Conservation (phyloP, 2,113 vertebrate genomes). For the Cnemophilus loriae region DNA sequence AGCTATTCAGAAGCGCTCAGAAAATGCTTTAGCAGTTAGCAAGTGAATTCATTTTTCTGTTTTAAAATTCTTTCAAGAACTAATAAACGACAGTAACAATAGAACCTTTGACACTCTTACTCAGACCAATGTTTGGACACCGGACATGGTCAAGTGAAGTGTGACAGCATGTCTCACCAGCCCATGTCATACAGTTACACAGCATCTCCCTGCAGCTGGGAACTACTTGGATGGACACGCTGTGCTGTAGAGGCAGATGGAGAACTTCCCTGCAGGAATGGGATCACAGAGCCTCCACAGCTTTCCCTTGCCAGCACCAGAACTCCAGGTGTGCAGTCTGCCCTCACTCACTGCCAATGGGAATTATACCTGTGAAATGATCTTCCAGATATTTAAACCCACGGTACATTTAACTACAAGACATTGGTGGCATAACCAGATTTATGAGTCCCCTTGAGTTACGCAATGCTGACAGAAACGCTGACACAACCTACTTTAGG, state of each 20-base stretch:
- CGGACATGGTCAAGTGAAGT: neutral
- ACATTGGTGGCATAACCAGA: neutral
- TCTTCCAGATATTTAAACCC: neutral
- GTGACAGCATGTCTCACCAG: neutral
- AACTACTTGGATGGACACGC: neutral
- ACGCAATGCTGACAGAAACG: neutral
- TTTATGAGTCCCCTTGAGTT: neutral
- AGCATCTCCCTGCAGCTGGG: neutral
- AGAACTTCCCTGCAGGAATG: neutral
- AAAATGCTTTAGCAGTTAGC: neutral
- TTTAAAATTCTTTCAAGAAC: slow-evolving; percentile 12
- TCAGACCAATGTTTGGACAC: slow-evolving; percentile 17
- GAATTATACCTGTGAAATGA: neutral
- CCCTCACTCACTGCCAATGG: neutral
- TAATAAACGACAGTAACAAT: neutral
- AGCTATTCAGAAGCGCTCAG: neutral
- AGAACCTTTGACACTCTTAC: neutral
- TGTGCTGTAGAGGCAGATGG: neutral
- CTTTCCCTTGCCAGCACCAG: neutral
- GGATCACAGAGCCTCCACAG: neutral
- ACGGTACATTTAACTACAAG: neutral
- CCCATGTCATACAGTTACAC: neutral
- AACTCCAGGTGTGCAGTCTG: neutral
- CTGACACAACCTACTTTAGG: neutral
- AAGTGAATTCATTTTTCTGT: neutral